Evolutionary conservation across 2,888 invertebrate species (phyloP).

Genomic region (Xylota segnis): DNA sequence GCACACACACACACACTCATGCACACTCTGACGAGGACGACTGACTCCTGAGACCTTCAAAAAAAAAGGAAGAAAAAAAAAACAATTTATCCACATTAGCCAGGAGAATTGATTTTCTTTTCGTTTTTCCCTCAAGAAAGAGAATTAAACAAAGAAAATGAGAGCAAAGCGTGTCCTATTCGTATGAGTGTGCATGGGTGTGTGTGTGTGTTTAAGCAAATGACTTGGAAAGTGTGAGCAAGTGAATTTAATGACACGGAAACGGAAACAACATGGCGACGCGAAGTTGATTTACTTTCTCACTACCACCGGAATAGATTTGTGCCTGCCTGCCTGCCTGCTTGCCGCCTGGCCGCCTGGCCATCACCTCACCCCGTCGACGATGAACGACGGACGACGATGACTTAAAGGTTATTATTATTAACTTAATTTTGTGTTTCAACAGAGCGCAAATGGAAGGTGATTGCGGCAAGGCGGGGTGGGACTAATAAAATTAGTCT

Average conservation of each 20-base stretch:
- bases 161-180: not conserved
- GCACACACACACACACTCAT: constrained; percentile 18
- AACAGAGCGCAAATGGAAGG: constrained; percentile 66
- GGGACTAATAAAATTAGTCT: constrained; percentile 70
- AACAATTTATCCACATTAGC: constrained; percentile 71
- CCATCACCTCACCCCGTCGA: not conserved
- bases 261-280: constrained; percentile 76
- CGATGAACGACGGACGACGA: constrained; percentile 55
- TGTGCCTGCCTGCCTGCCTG: too few species aligned
- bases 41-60: not conserved
- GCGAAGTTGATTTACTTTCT: constrained; percentile 69
- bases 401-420: constrained; percentile 74
- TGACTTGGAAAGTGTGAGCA: constrained; percentile 76
- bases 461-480: constrained; percentile 53
- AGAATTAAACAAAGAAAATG: constrained; percentile 51
- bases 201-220: constrained; percentile 59
- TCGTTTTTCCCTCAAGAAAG: not conserved
- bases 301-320: not conserved
- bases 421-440: constrained; percentile 70
- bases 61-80: constrained; percentile 26
- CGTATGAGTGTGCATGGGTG: too few species aligned
- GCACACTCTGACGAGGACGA: constrained; percentile 1
- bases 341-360: too few species aligned
- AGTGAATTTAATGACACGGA: constrained; percentile 75
- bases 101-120: constrained; percentile 51